Percentiles rank a stretch among this genome's conserved stretches.
Conservation (phyloP, 2,888 invertebrate species). For the Pandemis heparana region DNA sequence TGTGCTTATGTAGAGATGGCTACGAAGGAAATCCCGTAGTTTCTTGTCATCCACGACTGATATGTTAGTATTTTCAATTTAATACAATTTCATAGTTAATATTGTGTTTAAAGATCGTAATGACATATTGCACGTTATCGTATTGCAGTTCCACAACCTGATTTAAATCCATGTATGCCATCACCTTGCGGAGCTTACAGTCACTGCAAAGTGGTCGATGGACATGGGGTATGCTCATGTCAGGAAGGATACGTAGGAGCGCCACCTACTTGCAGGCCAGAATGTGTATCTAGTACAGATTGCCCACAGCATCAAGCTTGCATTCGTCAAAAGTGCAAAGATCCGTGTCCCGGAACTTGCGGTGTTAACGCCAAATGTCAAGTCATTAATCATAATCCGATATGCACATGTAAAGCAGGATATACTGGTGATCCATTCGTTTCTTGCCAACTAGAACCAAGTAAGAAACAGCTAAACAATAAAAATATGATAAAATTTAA, state of each 20-base stretch:
- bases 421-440: constrained; percentile 93
- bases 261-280: constrained; percentile 91
- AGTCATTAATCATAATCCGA: constrained; percentile 92
- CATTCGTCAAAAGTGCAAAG: constrained; percentile 89
- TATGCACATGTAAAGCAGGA: constrained; percentile 91
- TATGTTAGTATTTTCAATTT: constrained; percentile 67
- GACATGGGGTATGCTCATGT: constrained; percentile 92
- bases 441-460: constrained; percentile 87
- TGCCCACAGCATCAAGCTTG: constrained; percentile 91
- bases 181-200: constrained; percentile 93
- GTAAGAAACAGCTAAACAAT: constrained; percentile 68
- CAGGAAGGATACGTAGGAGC: constrained; percentile 90
- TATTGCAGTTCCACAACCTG: constrained; percentile 74
- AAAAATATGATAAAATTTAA: constrained; percentile 5
- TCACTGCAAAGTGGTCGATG: constrained; percentile 89
- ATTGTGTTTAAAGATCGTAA: not conserved
- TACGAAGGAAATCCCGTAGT: constrained; percentile 91
- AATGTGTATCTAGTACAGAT: constrained; percentile 92
- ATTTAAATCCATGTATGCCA: constrained; percentile 88
- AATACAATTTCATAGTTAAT: not conserved
- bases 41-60: constrained; percentile 80
- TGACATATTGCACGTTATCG: constrained; percentile 39
- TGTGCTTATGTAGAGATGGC: constrained; percentile 91
- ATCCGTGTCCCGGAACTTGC: constrained; percentile 92
- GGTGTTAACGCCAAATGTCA: constrained; percentile 90